Percentiles rank a stretch among this genome's conserved stretches.
Evolutionary conservation across 92 coral and sea anemone genomes (phyloP).

Genomic region (Palythoa caribaeorum): DNA sequence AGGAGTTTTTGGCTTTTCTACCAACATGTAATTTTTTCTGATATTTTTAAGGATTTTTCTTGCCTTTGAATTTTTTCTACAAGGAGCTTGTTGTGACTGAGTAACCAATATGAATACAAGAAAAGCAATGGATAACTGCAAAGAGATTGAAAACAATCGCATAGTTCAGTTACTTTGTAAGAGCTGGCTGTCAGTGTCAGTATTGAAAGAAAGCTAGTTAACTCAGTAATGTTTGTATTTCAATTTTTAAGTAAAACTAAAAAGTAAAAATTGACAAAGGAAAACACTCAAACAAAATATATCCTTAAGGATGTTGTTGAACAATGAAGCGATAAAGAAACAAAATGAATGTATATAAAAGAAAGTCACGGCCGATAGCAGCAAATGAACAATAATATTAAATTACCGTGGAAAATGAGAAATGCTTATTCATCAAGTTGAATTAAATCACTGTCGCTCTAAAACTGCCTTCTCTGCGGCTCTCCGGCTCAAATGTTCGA

Average conservation of each 20-base stretch:
- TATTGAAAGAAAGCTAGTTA: too few species aligned
- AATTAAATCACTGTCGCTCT: background rate
- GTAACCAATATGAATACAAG: background rate
- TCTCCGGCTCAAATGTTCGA: background rate
- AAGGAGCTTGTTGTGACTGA: conserved; percentile 32
- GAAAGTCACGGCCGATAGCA: background rate
- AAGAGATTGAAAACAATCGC: background rate
- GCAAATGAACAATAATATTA: background rate
- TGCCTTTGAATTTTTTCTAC: background rate
- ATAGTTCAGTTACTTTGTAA: background rate
- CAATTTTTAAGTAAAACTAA: too few species aligned
- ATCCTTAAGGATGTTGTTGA: too few species aligned
- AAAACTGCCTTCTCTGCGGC: too few species aligned
- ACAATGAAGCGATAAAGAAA: background rate
- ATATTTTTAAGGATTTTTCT: background rate
- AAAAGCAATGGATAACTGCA: background rate
- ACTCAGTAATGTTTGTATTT: background rate
- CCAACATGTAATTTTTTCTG: conserved; percentile 6
- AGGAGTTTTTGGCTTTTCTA: conserved; percentile 1
- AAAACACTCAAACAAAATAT: too few species aligned
- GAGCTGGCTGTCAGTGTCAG: background rate
- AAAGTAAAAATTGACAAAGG: too few species aligned
- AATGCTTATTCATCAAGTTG: background rate
- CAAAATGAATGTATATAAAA: background rate
- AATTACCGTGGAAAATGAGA: background rate